Conservation (phyloP, 2,888 invertebrate genomes). For the Xestia xanthographa region DNA sequence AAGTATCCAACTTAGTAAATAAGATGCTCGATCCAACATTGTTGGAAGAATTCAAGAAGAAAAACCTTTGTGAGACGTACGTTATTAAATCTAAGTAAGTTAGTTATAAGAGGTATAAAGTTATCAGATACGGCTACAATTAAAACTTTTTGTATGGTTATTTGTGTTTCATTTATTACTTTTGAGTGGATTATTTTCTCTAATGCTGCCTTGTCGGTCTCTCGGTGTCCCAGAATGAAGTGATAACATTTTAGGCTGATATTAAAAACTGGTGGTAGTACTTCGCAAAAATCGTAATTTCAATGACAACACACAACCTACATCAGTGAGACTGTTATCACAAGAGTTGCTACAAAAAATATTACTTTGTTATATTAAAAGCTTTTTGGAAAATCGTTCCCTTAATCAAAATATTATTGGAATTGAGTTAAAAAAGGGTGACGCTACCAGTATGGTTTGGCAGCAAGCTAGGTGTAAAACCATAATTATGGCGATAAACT, state of each 20-base stretch:
- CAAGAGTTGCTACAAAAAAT: neutral
- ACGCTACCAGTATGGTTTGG: neutral
- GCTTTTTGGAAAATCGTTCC: too few relatives aligned
- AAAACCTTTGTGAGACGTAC: slow-evolving; percentile 72
- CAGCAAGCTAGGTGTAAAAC: neutral
- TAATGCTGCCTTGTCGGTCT: neutral
- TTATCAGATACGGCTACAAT: slow-evolving; percentile 53
- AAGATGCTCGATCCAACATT: slow-evolving; percentile 66
- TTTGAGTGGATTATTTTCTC: neutral
- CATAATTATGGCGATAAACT: neutral
- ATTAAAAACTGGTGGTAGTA: too few relatives aligned
- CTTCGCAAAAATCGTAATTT: neutral
- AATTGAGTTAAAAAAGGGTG: neutral
- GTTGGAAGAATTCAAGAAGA: slow-evolving; percentile 70
- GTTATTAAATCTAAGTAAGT: slow-evolving; percentile 32
- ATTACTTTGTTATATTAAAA: too few relatives aligned
- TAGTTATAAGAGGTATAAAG: neutral
- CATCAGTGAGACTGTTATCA: neutral
- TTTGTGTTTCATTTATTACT: neutral
- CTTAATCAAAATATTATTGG: neutral
- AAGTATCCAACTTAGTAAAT: slow-evolving; percentile 77
- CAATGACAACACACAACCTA: neutral
- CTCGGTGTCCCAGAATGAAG: too few relatives aligned
- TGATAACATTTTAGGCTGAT: too few relatives aligned
- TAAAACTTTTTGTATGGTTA: slow-evolving; percentile 20